Evolutionary conservation across 2,797 vertebrate species (phyloP).

Genomic region (Cryptoprocta ferox): DNA sequence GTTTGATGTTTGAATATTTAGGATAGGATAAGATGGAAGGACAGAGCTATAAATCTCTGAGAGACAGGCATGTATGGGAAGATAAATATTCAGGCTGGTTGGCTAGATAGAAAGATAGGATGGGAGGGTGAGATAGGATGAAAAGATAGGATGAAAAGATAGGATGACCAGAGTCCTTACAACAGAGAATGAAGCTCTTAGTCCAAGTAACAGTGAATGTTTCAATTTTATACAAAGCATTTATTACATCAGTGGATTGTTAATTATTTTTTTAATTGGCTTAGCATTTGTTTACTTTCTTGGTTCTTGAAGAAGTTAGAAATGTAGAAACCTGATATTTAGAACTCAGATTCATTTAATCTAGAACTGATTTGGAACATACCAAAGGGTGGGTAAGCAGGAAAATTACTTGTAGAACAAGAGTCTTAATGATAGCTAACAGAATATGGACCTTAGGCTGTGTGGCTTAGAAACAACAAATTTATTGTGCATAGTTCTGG

Average conservation of each 20-base stretch:
- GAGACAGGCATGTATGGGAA: neutral
- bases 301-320: constrained; percentile 21
- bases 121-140: neutral
- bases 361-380: neutral
- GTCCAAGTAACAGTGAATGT: neutral
- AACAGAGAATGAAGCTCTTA: neutral
- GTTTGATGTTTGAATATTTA: neutral
- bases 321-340: constrained; percentile 1
- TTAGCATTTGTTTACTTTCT: constrained; percentile 22
- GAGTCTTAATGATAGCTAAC: neutral
- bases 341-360: constrained; percentile 9
- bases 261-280: constrained; percentile 27
- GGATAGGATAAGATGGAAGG: neutral
- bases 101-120: neutral
- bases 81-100: neutral
- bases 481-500: neutral
- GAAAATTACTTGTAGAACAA: constrained; percentile 10
- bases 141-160: neutral
- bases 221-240: neutral
- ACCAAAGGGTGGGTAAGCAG: neutral
- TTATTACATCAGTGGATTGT: neutral
- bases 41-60: neutral
- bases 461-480: neutral
- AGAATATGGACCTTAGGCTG: neutral
- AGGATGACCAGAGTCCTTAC: too few species aligned